Base-by-base conservation (phyloP, 2,888 invertebrate genomes). In the Ormyrus labotus region DNA sequence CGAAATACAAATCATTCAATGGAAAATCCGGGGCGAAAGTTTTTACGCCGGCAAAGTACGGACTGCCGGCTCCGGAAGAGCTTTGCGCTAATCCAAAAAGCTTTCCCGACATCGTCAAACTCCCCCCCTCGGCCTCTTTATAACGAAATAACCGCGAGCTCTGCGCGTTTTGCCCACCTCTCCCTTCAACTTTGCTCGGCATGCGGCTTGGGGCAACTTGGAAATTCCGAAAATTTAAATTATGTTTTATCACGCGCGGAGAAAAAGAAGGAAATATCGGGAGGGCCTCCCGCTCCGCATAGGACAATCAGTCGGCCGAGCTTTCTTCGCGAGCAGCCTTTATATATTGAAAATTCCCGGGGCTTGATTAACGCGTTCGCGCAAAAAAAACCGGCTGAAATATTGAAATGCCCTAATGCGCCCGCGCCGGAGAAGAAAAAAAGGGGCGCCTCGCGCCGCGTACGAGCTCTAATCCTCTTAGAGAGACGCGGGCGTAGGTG, bases 381-480 rank as follows among this genome's bases (percentile, higher is more conserved):
- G 63, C 63, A 13, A 10, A 6, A 34, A 6, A 34, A 7, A 55
- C 9, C 34, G 9, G 10, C 64, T 64, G 61, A 76, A 76, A 76
- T 68, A 68, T 76, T 76, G 75, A 68, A 76, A 61, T 5, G 61
- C 51, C 45, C 47, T 19, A 13, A 64, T 55, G 13, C 65, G 13
- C 3, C 13, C 13, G 48, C 11, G 58, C 9, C 11, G 53, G 45
- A 11, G 69, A 4, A 11, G 69, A 4, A 53, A 34, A 71, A 64
- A 61, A 6, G 47, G 0, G 13, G 50, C n/a, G 13, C 8, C 73
- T 60, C 60, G 13, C 48, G 55, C 58, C 2, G 55, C 45, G 55
- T 58, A 51, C 78, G 82, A 68, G 67, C 71, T 58, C 65, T 82
- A 82, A 82, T 82, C 81, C 81, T 82, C 80, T 82, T 82, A 82